Base-by-base conservation (phyloP, 2,113 vertebrate genomes). In the Cyprinodon brontotheroides region DNA sequence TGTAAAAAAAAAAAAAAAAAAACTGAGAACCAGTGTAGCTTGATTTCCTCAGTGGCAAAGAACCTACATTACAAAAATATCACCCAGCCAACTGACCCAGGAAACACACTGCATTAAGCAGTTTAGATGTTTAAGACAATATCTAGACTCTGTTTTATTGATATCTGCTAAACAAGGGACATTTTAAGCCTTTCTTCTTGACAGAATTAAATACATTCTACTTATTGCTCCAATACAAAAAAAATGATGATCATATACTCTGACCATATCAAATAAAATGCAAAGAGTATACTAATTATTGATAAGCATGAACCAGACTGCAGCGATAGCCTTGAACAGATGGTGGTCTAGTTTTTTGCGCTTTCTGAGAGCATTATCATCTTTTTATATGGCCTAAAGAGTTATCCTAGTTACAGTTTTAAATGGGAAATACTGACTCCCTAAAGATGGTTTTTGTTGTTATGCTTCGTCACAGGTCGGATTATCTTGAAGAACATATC, bases 41-140 rank as follows among this genome's bases (percentile, higher is more conserved):
- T 75, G 47, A 79, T 84, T 80, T 89, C 80, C 87, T 87, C 29
- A 13, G 85, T 85, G 88, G 63, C 82, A 61, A 17, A 77, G 71
- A 87, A 87, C 85, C 85, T 87, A 90, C 66, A 74, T 91, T 82
- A 68, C 72, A 86, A 90, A 93, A 90, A 91, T 91, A 91, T 74
- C 80, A 73, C 64, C 80, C 81, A 90, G 77, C 83, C 70, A 83
- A 78, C 50, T 59, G 77, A 84, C 73, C 64, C 13, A 65, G 68
- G 70, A 82, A 74, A 65, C 36, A 72, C 47, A 70, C 12, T 48
- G 70, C 61, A 75, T 69, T 38, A 78, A 74, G 62, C 37, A 40
- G 15, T 57, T 57, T 22, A 4, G 61, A 63, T 65, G 65, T 8
- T 72, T 59, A 11, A 45, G 50, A 57, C 20, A n/a, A n/a, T 63